Evolutionary conservation across 1,140 invertebrate species (phyloP).

Genomic region (Brachystomella parvula): DNA sequence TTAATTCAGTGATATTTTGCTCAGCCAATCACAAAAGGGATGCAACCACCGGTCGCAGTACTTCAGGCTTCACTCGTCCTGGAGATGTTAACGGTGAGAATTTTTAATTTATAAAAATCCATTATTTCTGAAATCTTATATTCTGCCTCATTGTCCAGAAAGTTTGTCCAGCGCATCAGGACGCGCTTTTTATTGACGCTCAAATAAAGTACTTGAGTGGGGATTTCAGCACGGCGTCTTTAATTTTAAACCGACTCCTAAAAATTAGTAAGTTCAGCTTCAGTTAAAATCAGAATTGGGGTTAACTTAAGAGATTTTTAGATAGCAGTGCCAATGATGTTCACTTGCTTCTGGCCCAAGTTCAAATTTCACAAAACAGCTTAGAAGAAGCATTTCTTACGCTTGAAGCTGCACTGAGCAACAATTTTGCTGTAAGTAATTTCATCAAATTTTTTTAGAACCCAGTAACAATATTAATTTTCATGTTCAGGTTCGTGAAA

Average conservation of each 20-base stretch:
- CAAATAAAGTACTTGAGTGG: conserved; percentile 72
- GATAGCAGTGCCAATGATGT: conserved; percentile 71
- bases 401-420: conserved; percentile 78
- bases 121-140: no score
- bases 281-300: conserved; percentile 10
- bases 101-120: no score
- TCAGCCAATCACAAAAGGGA: conserved; percentile 45
- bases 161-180: conserved; percentile 70
- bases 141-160: no score
- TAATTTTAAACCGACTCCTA: conserved; percentile 61
- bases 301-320: conserved; percentile 1
- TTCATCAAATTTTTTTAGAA: background rate
- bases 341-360: conserved; percentile 80
- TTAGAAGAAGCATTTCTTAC: conserved; percentile 71
- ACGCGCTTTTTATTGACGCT: conserved; percentile 64
- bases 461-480: conserved; percentile 1
- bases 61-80: conserved; percentile 58
- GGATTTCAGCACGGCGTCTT: conserved; percentile 57
- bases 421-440: conserved; percentile 67
- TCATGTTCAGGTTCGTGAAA: conserved; percentile 59
- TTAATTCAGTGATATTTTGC: background rate
- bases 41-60: conserved; percentile 44
- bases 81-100: conserved; percentile 59
- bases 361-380: conserved; percentile 61
- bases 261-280: conserved; percentile 45